Conservation (phyloP, 2,113 vertebrate genomes). For the Sinocyclocheilus rhinocerous region DNA sequence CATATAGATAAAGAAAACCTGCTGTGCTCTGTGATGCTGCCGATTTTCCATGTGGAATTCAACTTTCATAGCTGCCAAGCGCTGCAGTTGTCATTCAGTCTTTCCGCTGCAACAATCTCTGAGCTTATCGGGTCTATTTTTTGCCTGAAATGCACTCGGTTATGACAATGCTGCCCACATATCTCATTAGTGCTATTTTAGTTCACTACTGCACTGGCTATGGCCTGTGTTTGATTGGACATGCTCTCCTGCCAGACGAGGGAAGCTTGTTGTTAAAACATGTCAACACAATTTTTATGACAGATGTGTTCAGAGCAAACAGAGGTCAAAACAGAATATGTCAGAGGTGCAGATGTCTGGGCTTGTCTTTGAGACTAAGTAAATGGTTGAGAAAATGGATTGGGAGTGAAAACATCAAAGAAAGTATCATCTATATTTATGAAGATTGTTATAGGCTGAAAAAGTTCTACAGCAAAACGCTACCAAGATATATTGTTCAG, state of each 20-base stretch:
- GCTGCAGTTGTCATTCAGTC: slow-evolving; percentile 57
- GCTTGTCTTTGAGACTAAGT: background rate
- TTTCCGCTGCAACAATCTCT: slow-evolving; percentile 52
- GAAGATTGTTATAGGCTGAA: background rate
- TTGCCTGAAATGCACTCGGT: slow-evolving; percentile 43
- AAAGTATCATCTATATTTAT: background rate
- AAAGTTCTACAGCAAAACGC: background rate
- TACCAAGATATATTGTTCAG: background rate
- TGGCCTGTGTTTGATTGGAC: slow-evolving; percentile 58
- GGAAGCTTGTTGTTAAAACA: slow-evolving; percentile 40
- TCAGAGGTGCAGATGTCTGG: slow-evolving; percentile 17
- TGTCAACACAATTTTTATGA: slow-evolving; percentile 48
- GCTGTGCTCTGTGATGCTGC: background rate
- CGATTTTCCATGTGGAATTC: background rate
- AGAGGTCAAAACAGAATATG: slow-evolving; percentile 14
- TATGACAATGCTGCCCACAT: slow-evolving; percentile 50
- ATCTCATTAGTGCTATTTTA: slow-evolving; percentile 71
- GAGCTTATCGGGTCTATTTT: slow-evolving; percentile 68
- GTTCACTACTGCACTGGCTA: slow-evolving; percentile 66
- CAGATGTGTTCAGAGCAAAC: slow-evolving; percentile 8
- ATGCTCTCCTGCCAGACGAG: slow-evolving; percentile 42
- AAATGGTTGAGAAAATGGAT: background rate
- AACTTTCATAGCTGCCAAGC: background rate
- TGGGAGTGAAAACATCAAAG: background rate
- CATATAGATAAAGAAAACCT: background rate